Evolutionary conservation across 2,797 vertebrate species (phyloP).

Genomic region (Ficedula albicollis): DNA sequence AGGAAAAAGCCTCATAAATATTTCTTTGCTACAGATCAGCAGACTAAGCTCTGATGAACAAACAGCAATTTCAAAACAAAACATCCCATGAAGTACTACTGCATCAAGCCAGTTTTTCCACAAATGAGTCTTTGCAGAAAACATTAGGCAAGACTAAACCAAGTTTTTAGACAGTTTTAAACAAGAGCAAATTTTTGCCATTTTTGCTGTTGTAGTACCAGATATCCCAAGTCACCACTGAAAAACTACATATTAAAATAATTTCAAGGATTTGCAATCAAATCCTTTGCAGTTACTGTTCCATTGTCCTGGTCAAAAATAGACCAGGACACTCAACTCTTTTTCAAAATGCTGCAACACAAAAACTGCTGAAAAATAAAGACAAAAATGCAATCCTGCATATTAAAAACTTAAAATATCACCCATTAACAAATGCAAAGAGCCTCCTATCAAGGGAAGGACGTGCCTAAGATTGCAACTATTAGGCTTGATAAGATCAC

Average conservation of each 20-base stretch:
- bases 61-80: background rate
- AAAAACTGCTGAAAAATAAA: background rate
- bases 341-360: background rate
- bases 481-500: constrained; percentile 22
- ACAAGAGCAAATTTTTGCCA: background rate
- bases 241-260: background rate
- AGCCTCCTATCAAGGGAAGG: background rate
- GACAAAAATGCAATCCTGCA: background rate
- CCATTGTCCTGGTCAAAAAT: constrained; percentile 13
- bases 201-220: background rate
- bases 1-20: constrained; percentile 29
- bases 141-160: background rate
- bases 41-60: background rate
- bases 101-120: background rate
- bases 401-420: background rate
- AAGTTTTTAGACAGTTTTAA: background rate
- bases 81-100: background rate
- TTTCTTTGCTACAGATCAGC: constrained; percentile 10
- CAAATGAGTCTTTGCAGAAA: background rate
- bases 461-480: background rate
- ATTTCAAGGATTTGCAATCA: background rate
- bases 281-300: background rate
- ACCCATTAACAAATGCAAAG: background rate
- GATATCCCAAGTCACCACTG: background rate
- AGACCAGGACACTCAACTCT: background rate